A percentile compares a stretch with the other conserved stretches of the same genome.
Conservation (phyloP, 2,888 invertebrate genomes). For the Rhimphoctona megacephalus region DNA sequence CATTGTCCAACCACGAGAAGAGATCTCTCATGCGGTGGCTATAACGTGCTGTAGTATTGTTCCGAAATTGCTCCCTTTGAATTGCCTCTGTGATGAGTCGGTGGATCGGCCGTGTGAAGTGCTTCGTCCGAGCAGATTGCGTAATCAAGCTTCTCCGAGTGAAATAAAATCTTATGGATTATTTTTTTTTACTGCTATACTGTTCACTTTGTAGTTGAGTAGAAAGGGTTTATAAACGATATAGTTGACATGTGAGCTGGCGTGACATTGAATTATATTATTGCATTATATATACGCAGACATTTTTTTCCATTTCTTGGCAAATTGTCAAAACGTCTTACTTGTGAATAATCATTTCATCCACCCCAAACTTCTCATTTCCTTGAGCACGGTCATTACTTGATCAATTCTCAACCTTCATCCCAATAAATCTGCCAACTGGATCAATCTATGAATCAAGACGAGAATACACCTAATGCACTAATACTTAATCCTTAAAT, state of each 20-base stretch:
- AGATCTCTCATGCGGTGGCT: slow-evolving; percentile 41
- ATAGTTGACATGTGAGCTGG: slow-evolving; percentile 40
- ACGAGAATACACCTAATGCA: not conserved
- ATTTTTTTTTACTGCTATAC: slow-evolving; percentile 23
- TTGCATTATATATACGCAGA: not conserved
- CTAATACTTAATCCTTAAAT: slow-evolving; percentile 28
- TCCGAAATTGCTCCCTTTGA: slow-evolving; percentile 74
- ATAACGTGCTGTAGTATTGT: slow-evolving; percentile 66
- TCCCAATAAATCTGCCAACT: slow-evolving; percentile 37
- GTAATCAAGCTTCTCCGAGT: slow-evolving; percentile 72
- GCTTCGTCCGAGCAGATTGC: slow-evolving; percentile 43
- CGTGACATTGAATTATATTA: slow-evolving; percentile 29
- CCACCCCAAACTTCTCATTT: too few relatives aligned
- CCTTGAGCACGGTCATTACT: not conserved
- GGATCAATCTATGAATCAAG: slow-evolving; percentile 41
- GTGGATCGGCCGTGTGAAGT: slow-evolving; percentile 49
- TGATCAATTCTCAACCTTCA: slow-evolving; percentile 35
- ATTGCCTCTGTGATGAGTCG: slow-evolving; percentile 63
- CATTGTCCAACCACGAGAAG: slow-evolving; percentile 72
- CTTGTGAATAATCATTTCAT: not conserved
- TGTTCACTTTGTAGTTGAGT: slow-evolving; percentile 50
- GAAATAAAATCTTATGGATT: slow-evolving; percentile 71
- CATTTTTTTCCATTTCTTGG: not conserved
- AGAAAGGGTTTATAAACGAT: slow-evolving; percentile 65
- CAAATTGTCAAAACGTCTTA: not conserved